phyloP scores from a whole-genome alignment of 1,140 invertebrate species.

The Temnothorax nylanderi region DNA sequence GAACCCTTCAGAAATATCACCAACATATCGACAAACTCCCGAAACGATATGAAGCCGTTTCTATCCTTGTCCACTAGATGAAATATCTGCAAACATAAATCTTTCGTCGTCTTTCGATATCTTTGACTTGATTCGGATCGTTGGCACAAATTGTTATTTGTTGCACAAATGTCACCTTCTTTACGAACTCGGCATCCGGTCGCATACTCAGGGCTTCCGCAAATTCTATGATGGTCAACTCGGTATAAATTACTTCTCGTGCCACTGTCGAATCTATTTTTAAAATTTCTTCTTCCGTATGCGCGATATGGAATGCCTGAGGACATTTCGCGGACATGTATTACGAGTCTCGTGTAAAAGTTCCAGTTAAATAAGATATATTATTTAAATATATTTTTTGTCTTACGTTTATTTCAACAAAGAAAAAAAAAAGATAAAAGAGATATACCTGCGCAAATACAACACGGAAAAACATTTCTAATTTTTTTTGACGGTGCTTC shows the following conservation, averaged over 20 bases:
- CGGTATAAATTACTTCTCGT: slow-evolving; percentile 85
- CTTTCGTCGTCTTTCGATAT: slow-evolving; percentile 58
- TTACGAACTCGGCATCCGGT: slow-evolving; percentile 87
- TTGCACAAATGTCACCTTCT: slow-evolving; percentile 76
- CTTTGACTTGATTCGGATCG: not conserved
- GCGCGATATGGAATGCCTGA: slow-evolving; percentile 83
- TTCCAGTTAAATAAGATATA: not conserved
- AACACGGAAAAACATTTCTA: slow-evolving; percentile 86
- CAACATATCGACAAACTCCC: slow-evolving; percentile 89
- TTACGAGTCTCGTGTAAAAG: not conserved
- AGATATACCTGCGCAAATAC: slow-evolving; percentile 84
- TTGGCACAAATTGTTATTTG: not conserved
- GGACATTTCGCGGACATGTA: slow-evolving; percentile 41
- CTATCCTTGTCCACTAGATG: slow-evolving; percentile 88
- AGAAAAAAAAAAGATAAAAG: not conserved
- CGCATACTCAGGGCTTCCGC: slow-evolving; percentile 87
- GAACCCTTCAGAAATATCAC: slow-evolving; percentile 88
- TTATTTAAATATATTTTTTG: not conserved
- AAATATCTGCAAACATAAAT: slow-evolving; percentile 86
- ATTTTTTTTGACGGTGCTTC: slow-evolving; percentile 82
- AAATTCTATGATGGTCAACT: slow-evolving; percentile 87
- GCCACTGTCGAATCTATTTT: slow-evolving; percentile 81
- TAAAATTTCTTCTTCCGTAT: slow-evolving; percentile 82
- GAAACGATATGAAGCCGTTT: slow-evolving; percentile 89
- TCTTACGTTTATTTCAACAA: not conserved